Conservation (phyloP, 2,888 invertebrate genomes). For the Schizotus pectinicornis region DNA sequence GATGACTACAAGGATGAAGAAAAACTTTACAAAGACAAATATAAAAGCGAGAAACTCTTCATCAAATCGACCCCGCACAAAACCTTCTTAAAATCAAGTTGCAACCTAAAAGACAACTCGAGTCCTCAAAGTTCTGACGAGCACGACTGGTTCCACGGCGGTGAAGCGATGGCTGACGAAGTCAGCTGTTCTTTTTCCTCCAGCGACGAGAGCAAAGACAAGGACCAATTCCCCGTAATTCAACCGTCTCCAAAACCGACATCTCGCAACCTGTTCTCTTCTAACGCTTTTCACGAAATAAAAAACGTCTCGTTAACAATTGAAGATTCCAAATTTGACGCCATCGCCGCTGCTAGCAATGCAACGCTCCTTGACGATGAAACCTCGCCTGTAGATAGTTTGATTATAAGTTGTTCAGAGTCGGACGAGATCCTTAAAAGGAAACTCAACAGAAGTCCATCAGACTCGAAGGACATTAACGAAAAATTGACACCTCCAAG, state of each 20-base stretch:
- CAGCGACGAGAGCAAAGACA: constrained; percentile 62
- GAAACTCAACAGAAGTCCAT: constrained; percentile 51
- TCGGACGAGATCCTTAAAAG: constrained; percentile 58
- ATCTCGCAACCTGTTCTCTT: constrained; percentile 44
- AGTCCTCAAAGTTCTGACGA: constrained; percentile 62
- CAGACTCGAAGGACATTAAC: constrained; percentile 62
- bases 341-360: constrained; percentile 72
- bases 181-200: constrained; percentile 62
- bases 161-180: constrained; percentile 72
- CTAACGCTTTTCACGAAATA: constrained; percentile 38
- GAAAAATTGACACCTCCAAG: constrained; percentile 60
- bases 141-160: constrained; percentile 64
- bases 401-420: constrained; percentile 70
- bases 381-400: constrained; percentile 82
- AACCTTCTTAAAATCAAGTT: constrained; percentile 48
- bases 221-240: constrained; percentile 34
- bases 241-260: constrained; percentile 22
- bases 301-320: constrained; percentile 68
- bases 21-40: constrained; percentile 73
- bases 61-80: constrained; percentile 42
- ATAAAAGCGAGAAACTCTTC: constrained; percentile 56
- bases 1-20: constrained; percentile 66
- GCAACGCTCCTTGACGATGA: constrained; percentile 79
- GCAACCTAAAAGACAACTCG: constrained; percentile 41
- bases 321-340: constrained; percentile 78